Evolutionary conservation across 2,797 vertebrate species (phyloP).

Genomic region (Enteromius trimaculatus): DNA sequence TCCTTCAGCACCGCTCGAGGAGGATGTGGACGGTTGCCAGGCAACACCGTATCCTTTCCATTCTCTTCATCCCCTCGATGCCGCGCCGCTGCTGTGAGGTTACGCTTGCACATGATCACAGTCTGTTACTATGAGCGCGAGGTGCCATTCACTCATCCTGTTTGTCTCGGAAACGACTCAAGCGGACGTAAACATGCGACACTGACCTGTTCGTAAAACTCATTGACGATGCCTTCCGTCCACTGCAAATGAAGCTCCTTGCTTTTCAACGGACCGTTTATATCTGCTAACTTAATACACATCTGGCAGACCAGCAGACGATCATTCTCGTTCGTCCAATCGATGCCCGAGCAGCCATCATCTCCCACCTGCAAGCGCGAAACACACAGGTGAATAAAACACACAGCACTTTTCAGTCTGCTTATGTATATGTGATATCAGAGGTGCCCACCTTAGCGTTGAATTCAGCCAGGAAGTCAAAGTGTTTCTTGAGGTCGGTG

Average conservation of each 20-base stretch:
- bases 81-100: not conserved
- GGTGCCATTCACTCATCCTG: not conserved
- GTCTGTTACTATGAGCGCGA: not conserved
- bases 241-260: slow-evolving; percentile 96
- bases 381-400: not conserved
- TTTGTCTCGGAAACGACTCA: not conserved
- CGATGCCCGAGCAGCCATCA: slow-evolving; percentile 90
- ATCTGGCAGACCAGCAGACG: slow-evolving; percentile 96
- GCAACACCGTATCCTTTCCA: slow-evolving; percentile 40
- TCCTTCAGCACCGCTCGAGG: slow-evolving; percentile 23
- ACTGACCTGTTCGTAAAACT: slow-evolving; percentile 96
- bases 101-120: not conserved
- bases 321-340: slow-evolving; percentile 98
- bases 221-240: slow-evolving; percentile 98
- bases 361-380: slow-evolving; percentile 85
- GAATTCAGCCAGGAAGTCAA: slow-evolving; percentile 96
- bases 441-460: slow-evolving; percentile 89
- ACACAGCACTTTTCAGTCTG: not conserved
- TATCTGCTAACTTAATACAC: slow-evolving; percentile 98
- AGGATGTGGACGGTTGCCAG: slow-evolving; percentile 46
- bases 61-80: slow-evolving; percentile 29
- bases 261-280: slow-evolving; percentile 95
- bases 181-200: not conserved
- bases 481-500: slow-evolving; percentile 98
- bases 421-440: not conserved